A percentile compares a stretch with the other conserved stretches of the same genome.
These are phyloP conservation scores for Lepidocyrtoides sp. DNA, from an alignment of 2,888 invertebrate genomes.

Conservation along the genomic window DNA sequence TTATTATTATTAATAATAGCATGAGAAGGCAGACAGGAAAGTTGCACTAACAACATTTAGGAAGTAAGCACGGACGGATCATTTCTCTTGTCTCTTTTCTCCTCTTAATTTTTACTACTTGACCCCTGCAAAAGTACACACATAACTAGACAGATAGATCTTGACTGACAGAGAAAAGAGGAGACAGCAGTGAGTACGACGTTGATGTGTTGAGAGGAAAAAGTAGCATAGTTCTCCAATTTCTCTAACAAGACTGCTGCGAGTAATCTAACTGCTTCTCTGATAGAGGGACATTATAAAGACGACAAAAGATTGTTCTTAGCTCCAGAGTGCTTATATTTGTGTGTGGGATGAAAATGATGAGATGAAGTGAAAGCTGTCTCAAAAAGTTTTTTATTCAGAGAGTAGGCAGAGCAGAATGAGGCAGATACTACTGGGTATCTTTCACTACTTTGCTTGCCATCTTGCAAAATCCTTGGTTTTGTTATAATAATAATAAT, in stretches of 20 bases:
- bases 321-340: neutral
- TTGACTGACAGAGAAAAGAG: neutral
- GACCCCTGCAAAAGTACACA: neutral
- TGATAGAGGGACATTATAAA: neutral
- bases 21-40: neutral
- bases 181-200: too few species aligned
- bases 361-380: constrained; percentile 66
- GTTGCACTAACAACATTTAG: neutral
- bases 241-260: constrained; percentile 14
- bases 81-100: neutral
- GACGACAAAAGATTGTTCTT: neutral
- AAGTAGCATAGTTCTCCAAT: neutral
- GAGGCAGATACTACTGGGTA: neutral
- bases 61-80: neutral
- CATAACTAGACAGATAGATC: neutral
- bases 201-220: neutral
- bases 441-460: neutral
- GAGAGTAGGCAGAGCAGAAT: neutral
- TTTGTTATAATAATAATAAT: neutral
- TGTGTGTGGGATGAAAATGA: constrained; percentile 44
- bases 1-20: constrained; percentile 22
- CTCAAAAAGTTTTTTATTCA: neutral
- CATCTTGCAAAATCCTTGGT: neutral
- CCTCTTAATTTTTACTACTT: constrained; percentile 28
- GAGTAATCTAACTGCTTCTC: neutral